Conservation (phyloP, 1,140 invertebrate species). For the Procambarus virginalis region DNA sequence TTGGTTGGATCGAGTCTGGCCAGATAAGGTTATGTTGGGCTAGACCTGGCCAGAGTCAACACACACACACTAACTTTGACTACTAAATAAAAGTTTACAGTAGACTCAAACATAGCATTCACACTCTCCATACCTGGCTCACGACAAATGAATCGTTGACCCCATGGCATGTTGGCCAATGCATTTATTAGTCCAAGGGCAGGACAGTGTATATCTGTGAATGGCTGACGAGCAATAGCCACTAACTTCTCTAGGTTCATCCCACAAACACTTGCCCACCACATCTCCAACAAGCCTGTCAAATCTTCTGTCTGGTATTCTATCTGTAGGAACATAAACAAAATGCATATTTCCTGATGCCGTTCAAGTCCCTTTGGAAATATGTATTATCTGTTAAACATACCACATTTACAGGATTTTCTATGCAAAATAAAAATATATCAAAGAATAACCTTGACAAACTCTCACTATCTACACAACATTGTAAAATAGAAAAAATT, state of each 20-base stretch:
- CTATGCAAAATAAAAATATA: no score
- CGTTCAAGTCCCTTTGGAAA: no score
- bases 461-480: no score
- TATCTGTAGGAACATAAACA: neutral
- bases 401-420: neutral
- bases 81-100: no score
- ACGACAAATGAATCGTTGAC: constrained; percentile 71
- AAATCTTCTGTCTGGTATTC: constrained; percentile 74
- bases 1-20: no score
- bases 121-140: constrained; percentile 36
- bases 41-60: no score
- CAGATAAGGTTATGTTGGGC: no score
- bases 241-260: constrained; percentile 75
- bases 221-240: constrained; percentile 71
- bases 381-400: no score
- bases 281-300: constrained; percentile 77
- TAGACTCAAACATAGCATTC: no score
- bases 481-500: neutral
- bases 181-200: constrained; percentile 71
- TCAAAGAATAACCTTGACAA: no score
- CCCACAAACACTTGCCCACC: constrained; percentile 78
- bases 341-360: neutral
- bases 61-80: no score
- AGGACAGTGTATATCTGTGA: constrained; percentile 72
- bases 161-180: constrained; percentile 73